Conservation (phyloP, 2,888 invertebrate genomes). For the Latheticus oryzae region DNA sequence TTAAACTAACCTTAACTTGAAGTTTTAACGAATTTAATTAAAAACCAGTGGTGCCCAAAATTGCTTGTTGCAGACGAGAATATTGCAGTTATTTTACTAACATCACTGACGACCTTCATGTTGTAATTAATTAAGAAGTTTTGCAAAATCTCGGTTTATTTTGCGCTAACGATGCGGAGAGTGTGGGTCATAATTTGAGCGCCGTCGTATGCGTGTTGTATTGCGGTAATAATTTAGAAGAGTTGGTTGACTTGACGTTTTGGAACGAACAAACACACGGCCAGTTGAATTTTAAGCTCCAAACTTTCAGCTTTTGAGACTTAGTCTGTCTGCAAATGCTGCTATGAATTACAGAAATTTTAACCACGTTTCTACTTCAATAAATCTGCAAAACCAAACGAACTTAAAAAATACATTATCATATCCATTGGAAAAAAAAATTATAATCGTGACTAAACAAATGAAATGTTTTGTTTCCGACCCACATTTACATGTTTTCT, state of each 20-base stretch:
- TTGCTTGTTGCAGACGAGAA: conserved; percentile 9
- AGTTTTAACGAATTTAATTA: conserved; percentile 31
- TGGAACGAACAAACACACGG: conserved; percentile 16
- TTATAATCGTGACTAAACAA: no score
- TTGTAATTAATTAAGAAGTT: conserved; percentile 38
- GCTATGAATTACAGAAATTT: no score
- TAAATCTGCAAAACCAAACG: no score
- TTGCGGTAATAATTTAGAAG: conserved; percentile 38
- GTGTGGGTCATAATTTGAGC: conserved; percentile 33
- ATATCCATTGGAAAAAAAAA: no score
- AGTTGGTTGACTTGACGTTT: conserved; percentile 32
- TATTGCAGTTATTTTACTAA: conserved; percentile 21
- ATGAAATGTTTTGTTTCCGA: no score
- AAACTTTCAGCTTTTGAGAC: no score
- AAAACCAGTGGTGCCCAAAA: conserved; percentile 21
- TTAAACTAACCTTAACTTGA: conserved; percentile 9
- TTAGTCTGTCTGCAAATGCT: no score
- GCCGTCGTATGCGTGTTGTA: conserved; percentile 35
- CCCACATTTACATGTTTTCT: no score
- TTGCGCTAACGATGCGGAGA: conserved; percentile 35
- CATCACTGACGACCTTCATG: conserved; percentile 21
- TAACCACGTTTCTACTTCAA: no score
- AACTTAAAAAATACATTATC: no score
- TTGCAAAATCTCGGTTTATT: conserved; percentile 26
- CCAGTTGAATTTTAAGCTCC: conserved; percentile 16